phyloP scores from a whole-genome alignment of 1,140 invertebrate species.

The Pogonomyrmex californicus region DNA sequence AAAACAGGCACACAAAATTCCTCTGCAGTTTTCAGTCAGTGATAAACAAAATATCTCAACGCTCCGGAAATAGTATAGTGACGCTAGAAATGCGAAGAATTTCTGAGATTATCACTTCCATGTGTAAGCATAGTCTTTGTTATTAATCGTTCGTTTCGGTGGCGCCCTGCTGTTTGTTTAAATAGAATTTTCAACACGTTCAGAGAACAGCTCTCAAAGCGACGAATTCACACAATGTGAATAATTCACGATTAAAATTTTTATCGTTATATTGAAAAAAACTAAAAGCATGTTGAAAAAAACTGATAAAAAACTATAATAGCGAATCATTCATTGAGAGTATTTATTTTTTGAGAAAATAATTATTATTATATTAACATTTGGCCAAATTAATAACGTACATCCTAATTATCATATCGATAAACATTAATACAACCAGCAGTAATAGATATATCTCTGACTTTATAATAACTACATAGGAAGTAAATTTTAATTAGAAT shows the following conservation, averaged over 20 bases:
- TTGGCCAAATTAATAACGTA: not conserved
- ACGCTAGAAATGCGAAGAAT: slow-evolving; percentile 33
- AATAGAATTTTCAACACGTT: not conserved
- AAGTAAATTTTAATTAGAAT: slow-evolving; percentile 34
- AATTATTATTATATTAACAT: not conserved
- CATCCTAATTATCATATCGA: not conserved
- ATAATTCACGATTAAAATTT: slow-evolving; percentile 17
- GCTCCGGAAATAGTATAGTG: slow-evolving; percentile 14
- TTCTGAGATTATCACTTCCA: not conserved
- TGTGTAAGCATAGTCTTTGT: slow-evolving; percentile 25
- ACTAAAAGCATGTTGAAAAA: not conserved
- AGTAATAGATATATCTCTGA: not conserved
- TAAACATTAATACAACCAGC: not conserved
- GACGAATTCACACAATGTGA: not conserved
- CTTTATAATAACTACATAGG: not conserved
- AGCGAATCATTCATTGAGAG: not conserved
- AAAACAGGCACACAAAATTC: slow-evolving; percentile 9
- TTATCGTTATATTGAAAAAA: not conserved
- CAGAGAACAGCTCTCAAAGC: not conserved
- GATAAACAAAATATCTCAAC: slow-evolving; percentile 51
- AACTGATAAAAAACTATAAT: not conserved
- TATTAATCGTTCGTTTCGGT: slow-evolving; percentile 43
- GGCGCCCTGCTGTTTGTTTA: slow-evolving; percentile 30
- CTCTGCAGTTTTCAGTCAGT: not conserved
- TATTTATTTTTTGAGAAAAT: not conserved